phyloP scores from a whole-genome alignment of 2,888 invertebrate species.

The Nephrotoma appendiculata region DNA sequence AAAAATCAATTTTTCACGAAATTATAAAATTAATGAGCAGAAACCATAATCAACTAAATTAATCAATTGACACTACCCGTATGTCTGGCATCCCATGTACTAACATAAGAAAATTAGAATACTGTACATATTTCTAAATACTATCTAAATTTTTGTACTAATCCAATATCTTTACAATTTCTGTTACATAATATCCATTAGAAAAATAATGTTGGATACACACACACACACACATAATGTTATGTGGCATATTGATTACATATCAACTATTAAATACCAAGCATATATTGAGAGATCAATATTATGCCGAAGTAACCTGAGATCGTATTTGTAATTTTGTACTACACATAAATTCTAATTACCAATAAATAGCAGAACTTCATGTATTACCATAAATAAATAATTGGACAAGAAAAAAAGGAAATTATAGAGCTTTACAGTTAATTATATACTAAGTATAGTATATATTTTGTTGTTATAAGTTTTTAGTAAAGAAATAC shows the following conservation, averaged over 20 bases:
- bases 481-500: background rate
- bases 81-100: no score
- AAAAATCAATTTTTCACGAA: background rate
- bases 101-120: background rate
- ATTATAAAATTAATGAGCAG: background rate
- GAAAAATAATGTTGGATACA: no score
- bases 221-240: background rate
- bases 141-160: background rate
- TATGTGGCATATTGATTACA: background rate
- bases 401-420: background rate
- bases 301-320: background rate
- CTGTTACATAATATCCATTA: background rate
- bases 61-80: background rate
- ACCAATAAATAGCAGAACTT: background rate
- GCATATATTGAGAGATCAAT: background rate
- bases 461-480: background rate
- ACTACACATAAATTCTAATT: background rate
- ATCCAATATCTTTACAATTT: background rate
- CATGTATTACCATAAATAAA: background rate
- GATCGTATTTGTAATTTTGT: background rate
- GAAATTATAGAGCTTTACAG: background rate
- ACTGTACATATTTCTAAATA: background rate
- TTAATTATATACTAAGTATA: background rate
- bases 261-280: background rate
- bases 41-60: background rate